These are phyloP conservation scores for Callionymus lyra DNA, from an alignment of 2,113 vertebrate species.

Conservation along the genomic window DNA sequence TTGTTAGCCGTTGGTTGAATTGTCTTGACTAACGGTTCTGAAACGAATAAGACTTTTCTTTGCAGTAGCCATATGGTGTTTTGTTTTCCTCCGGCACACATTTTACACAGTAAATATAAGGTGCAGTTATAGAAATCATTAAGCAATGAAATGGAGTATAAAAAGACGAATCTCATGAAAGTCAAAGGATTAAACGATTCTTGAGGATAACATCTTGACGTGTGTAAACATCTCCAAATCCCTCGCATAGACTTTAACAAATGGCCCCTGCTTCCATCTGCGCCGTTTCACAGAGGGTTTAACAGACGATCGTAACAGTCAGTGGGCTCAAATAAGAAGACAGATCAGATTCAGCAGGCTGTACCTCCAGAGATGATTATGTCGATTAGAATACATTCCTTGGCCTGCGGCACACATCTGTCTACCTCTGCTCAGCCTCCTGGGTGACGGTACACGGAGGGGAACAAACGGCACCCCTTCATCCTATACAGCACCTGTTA, in stretches of 20 bases:
- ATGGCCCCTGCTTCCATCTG: constrained; percentile 21
- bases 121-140: constrained; percentile 26
- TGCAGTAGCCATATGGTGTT: constrained; percentile 36
- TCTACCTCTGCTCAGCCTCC: constrained; percentile 20
- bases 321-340: constrained; percentile 29
- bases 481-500: constrained; percentile 22
- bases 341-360: constrained; percentile 37
- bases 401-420: constrained; percentile 40
- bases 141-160: constrained; percentile 26
- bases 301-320: constrained; percentile 40
- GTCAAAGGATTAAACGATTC: constrained; percentile 16
- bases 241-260: constrained; percentile 1
- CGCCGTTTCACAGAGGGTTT: constrained; percentile 46
- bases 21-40: constrained; percentile 1
- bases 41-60: constrained; percentile 3
- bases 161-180: constrained; percentile 26
- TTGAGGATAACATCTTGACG: not conserved
- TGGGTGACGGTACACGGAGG: constrained; percentile 20
- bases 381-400: constrained; percentile 46
- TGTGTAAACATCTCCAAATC: constrained; percentile 1
- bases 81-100: constrained; percentile 27
- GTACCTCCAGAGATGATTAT: constrained; percentile 37
- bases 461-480: constrained; percentile 25
- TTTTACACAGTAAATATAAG: constrained; percentile 11
- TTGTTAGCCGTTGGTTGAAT: constrained; percentile 4